Percentiles rank a stretch among this genome's conserved stretches.
phyloP scores from a whole-genome alignment of 2,113 vertebrate genomes.

The Lichenostomus cassidix region DNA sequence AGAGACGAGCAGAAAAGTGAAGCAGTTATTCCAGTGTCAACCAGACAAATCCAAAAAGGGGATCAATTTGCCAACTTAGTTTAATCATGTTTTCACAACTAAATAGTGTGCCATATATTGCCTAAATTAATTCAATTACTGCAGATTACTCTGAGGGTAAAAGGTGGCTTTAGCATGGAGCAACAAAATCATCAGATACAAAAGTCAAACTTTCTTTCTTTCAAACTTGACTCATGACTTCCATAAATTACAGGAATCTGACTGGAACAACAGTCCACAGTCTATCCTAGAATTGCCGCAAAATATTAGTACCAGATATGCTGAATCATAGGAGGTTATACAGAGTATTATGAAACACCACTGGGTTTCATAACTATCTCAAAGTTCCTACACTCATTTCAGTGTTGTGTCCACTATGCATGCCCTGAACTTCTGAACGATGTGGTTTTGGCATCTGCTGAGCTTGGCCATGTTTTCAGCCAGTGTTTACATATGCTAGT shows the following conservation, averaged over 20 bases:
- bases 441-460: background rate
- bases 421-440: background rate
- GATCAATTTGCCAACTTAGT: background rate
- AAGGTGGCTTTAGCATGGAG: background rate
- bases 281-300: background rate
- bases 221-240: background rate
- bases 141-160: background rate
- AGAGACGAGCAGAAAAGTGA: background rate
- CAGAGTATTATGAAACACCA: background rate
- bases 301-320: background rate
- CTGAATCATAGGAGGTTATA: background rate
- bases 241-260: background rate
- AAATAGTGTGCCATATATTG: background rate
- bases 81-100: background rate
- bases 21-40: background rate
- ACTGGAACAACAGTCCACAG: background rate
- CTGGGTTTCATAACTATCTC: background rate
- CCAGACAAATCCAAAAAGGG: background rate
- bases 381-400: background rate
- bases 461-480: background rate
- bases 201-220: background rate
- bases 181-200: background rate
- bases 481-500: background rate
- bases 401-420: background rate
- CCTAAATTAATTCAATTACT: background rate